These are phyloP conservation scores for Dryoscopus gambensis DNA, from an alignment of 2,113 vertebrate genomes.

Conservation along the genomic window DNA sequence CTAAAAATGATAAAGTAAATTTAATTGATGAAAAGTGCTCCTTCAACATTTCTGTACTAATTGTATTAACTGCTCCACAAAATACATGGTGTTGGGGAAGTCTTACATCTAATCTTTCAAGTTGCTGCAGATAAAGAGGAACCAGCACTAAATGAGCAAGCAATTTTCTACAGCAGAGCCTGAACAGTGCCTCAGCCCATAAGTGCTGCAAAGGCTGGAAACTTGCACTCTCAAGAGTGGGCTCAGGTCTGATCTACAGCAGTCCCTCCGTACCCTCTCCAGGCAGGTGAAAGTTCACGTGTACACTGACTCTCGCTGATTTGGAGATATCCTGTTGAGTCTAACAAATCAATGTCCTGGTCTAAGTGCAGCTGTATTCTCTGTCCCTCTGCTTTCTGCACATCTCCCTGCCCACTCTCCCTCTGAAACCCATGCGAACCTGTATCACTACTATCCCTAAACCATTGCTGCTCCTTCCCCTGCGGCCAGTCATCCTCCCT, in stretches of 20 bases:
- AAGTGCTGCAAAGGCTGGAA: neutral
- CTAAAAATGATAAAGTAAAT: neutral
- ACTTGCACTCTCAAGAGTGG: rapidly evolving
- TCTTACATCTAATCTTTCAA: neutral
- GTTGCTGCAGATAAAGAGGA: neutral
- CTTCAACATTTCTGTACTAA: neutral
- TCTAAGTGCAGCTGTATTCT: neutral
- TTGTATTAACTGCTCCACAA: neutral
- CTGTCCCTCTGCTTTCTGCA: neutral
- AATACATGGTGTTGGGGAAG: neutral
- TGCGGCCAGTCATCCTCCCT: neutral
- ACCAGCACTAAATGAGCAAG: neutral
- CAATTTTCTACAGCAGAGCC: neutral
- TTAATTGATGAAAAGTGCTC: neutral
- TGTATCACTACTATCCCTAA: neutral
- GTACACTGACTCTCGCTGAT: rapidly evolving
- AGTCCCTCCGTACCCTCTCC: neutral
- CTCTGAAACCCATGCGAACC: neutral
- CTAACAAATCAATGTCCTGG: neutral
- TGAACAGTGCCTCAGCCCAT: neutral
- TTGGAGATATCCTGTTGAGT: neutral
- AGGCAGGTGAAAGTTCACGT: neutral
- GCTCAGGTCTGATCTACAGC: neutral
- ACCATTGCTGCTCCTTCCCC: neutral
- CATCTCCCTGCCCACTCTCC: neutral